Conservation (phyloP, 2,888 invertebrate genomes). For the Hemaris fuciformis region DNA sequence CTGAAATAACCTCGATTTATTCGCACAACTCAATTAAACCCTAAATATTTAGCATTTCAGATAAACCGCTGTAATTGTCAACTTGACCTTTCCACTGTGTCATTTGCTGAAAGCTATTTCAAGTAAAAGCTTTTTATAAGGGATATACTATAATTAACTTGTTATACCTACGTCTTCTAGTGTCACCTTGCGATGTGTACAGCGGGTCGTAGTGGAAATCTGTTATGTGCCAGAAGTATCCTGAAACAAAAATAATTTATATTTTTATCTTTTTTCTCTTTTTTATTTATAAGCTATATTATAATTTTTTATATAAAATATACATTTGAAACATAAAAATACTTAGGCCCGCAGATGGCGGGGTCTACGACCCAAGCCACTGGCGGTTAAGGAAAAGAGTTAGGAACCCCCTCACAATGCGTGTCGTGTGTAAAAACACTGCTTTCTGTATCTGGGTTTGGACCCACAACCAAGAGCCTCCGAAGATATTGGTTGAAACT, state of each 20-base stretch:
- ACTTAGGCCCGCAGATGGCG: no score
- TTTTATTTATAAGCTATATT: no score
- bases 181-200: conserved; percentile 89
- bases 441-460: no score
- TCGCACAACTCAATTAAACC: not conserved
- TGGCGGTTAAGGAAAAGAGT: no score
- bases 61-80: not conserved
- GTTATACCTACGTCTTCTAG: conserved; percentile 86
- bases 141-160: conserved; percentile 16
- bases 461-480: no score
- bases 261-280: no score
- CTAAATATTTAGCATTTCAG: not conserved
- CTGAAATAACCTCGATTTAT: not conserved
- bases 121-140: not conserved
- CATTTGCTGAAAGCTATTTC: not conserved
- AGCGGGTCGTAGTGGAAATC: conserved; percentile 95
- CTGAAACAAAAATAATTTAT: conserved; percentile 84
- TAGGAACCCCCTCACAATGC: no score
- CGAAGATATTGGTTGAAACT: no score
- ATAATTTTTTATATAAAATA: no score
- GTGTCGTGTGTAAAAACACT: no score
- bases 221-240: conserved; percentile 97
- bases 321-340: no score
- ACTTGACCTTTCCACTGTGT: not conserved
- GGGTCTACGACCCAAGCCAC: no score